These are phyloP conservation scores for Lipophrys pholis DNA, from an alignment of 2,113 vertebrate genomes.

Conservation along the genomic window DNA sequence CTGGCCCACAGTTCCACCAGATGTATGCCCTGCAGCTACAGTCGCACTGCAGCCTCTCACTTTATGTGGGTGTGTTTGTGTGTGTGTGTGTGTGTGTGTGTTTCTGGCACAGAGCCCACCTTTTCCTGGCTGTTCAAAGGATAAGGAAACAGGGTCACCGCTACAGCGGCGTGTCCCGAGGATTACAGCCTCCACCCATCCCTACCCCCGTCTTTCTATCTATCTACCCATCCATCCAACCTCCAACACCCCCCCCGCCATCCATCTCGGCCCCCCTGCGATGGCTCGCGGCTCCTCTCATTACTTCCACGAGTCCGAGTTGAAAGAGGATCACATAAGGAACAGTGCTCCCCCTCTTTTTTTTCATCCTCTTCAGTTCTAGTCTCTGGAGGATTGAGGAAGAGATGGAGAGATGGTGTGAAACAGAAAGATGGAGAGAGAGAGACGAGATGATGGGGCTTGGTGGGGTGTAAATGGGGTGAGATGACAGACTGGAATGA, in stretches of 20 bases:
- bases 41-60: constrained; percentile 61
- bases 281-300: constrained; percentile 46
- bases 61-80: constrained; percentile 37
- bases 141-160: constrained; percentile 65
- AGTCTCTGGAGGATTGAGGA: constrained; percentile 47
- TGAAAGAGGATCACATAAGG: constrained; percentile 49
- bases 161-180: constrained; percentile 47
- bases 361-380: constrained; percentile 28
- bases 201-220: constrained; percentile 32
- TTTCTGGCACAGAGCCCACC: constrained; percentile 58
- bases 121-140: constrained; percentile 53
- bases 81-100: constrained; percentile 24
- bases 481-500: constrained; percentile 70
- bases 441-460: constrained; percentile 57
- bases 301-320: constrained; percentile 52
- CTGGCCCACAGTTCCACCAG: constrained; percentile 72
- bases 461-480: constrained; percentile 76
- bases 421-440: constrained; percentile 10
- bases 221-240: constrained; percentile 40
- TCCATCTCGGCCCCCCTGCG: constrained; percentile 40
- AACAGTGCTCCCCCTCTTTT: constrained; percentile 39
- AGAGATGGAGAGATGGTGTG: constrained; percentile 24
- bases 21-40: constrained; percentile 75
- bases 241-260: constrained; percentile 18
- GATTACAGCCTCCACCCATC: constrained; percentile 57